These are phyloP conservation scores for Amblyjoppa fuscipennis DNA, from an alignment of 2,888 invertebrate species.

Conservation along the genomic window DNA sequence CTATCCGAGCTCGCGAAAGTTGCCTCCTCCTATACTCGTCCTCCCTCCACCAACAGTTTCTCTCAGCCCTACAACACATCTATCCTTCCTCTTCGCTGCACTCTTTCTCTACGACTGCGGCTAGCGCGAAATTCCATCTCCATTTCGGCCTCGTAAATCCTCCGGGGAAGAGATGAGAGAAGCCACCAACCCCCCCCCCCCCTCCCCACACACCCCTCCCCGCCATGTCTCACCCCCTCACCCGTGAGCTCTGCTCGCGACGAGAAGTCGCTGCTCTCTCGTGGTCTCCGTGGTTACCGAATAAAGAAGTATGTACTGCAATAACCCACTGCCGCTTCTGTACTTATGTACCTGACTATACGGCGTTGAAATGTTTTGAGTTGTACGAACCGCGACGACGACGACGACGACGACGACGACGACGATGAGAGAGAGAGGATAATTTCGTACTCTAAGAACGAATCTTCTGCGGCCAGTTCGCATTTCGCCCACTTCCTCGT, in stretches of 20 bases:
- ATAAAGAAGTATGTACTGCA: conserved; percentile 61
- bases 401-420: no score
- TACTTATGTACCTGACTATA: conserved; percentile 25
- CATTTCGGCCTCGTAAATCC: conserved; percentile 70
- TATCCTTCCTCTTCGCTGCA: conserved; percentile 34
- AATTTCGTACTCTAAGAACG: conserved; percentile 12
- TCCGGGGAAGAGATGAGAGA: conserved; percentile 51
- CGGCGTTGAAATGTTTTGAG: conserved; percentile 8
- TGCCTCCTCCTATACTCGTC: conserved; percentile 19
- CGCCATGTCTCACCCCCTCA: conserved; percentile 16
- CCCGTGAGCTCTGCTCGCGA: conserved; percentile 18
- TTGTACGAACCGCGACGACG: conserved; percentile 5
- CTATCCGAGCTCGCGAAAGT: conserved; percentile 54
- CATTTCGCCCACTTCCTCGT: neutral
- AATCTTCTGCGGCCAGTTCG: neutral
- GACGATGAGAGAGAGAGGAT: neutral
- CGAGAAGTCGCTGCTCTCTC: conserved; percentile 27
- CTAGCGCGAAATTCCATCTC: conserved; percentile 63
- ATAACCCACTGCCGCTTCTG: conserved; percentile 23
- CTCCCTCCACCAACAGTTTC: conserved; percentile 11
- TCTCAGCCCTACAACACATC: neutral
- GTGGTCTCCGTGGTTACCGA: conserved; percentile 67
- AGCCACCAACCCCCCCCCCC: neutral
- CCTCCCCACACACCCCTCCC: neutral
- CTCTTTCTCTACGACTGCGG: neutral